Evolutionary conservation across 2,113 vertebrate species (phyloP).

Genomic region (Cichladusa arquata): DNA sequence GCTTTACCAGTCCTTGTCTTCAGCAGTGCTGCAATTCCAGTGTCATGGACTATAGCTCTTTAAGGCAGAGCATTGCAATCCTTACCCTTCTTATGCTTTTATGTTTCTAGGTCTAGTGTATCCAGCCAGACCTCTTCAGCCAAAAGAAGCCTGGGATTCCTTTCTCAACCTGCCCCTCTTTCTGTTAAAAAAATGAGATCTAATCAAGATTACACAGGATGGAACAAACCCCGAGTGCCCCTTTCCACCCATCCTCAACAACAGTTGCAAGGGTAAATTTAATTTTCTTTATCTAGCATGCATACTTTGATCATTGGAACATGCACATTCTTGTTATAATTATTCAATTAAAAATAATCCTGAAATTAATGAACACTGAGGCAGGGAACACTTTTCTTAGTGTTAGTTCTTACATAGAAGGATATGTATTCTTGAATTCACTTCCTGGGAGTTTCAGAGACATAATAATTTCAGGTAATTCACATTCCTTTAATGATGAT

Average conservation of each 20-base stretch:
- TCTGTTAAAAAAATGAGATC: conserved; percentile 89
- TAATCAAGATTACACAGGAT: conserved; percentile 91
- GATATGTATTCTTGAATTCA: background rate
- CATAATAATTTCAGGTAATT: background rate
- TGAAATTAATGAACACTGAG: background rate
- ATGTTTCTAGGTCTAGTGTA: conserved; percentile 74
- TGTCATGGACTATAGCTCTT: background rate
- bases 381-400: background rate
- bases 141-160: conserved; percentile 90
- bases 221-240: conserved; percentile 90
- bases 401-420: too few species aligned
- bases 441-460: background rate
- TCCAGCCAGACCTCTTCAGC: conserved; percentile 78
- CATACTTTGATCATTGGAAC: background rate
- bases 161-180: conserved; percentile 89
- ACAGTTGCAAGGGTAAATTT: conserved; percentile 88
- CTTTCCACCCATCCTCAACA: conserved; percentile 85
- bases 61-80: background rate
- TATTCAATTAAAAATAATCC: background rate
- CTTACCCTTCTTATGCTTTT: background rate
- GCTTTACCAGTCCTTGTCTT: background rate
- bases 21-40: background rate
- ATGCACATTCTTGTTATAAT: background rate
- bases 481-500: background rate
- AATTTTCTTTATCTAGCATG: background rate